Percentiles rank a stretch among this genome's conserved stretches.
Conservation (phyloP, 2,113 vertebrate genomes). For the Poeciliopsis prolifica region DNA sequence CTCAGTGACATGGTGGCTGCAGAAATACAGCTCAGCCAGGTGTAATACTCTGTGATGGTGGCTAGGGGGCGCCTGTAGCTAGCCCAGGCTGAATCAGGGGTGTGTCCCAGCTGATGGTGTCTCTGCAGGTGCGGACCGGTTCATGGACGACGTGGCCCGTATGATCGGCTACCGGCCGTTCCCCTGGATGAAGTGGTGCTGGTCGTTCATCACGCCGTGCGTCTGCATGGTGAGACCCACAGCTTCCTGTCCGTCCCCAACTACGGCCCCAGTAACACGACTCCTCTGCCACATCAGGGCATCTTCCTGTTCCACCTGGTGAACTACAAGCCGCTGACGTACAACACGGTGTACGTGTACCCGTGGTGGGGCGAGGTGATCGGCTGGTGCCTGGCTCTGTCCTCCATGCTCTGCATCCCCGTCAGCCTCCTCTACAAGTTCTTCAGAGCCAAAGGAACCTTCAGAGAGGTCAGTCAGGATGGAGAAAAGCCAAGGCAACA, state of each 20-base stretch:
- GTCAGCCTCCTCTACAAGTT: constrained; percentile 82
- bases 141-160: constrained; percentile 85
- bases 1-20: too few relatives aligned
- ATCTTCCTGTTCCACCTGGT: constrained; percentile 86
- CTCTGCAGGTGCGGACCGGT: constrained; percentile 82
- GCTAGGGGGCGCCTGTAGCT: too few relatives aligned
- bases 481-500: too few relatives aligned
- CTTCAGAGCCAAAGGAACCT: constrained; percentile 78
- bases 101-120: background rate
- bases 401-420: constrained; percentile 87
- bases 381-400: constrained; percentile 84
- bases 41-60: too few relatives aligned
- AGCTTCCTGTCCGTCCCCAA: background rate
- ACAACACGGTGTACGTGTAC: constrained; percentile 84
- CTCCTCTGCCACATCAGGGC: constrained; percentile 56
- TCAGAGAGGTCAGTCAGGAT: constrained; percentile 74
- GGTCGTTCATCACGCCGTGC: constrained; percentile 83
- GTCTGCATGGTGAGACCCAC: constrained; percentile 79
- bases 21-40: too few relatives aligned
- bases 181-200: constrained; percentile 88
- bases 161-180: constrained; percentile 87
- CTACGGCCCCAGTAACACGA: background rate
- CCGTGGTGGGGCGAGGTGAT: constrained; percentile 88
- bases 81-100: too few relatives aligned
- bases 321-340: constrained; percentile 86